Percentiles rank a stretch among this genome's conserved stretches.
These are phyloP conservation scores for Polyommatus icarus DNA, from an alignment of 2,888 invertebrate species.

Conservation along the genomic window DNA sequence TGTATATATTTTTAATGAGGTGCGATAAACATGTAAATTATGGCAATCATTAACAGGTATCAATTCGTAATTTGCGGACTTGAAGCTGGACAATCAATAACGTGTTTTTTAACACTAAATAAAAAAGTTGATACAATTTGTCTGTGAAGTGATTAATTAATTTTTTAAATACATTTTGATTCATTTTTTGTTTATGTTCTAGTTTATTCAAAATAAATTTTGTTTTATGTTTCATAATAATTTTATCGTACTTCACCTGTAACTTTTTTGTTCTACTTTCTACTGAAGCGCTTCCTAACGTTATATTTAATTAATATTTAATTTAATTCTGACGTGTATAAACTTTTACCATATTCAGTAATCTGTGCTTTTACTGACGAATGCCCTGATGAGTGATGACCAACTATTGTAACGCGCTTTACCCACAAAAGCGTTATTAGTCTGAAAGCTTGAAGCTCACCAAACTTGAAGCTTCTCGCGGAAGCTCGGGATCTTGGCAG, in stretches of 20 bases:
- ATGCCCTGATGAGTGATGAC: too few species aligned
- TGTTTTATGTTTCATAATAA: too few species aligned
- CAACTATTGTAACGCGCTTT: background rate
- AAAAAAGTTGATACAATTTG: background rate
- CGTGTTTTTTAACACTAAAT: background rate
- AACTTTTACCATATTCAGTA: too few species aligned
- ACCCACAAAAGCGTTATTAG: background rate
- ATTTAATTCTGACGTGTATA: too few species aligned
- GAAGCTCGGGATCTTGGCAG: constrained; percentile 46
- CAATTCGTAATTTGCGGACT: background rate
- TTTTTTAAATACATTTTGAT: background rate
- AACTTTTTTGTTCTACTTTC: too few species aligned
- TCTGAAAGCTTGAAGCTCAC: background rate
- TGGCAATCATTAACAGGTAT: background rate
- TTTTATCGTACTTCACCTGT: too few species aligned
- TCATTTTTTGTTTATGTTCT: too few species aligned
- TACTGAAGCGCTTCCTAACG: too few species aligned
- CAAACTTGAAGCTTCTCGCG: constrained; percentile 21
- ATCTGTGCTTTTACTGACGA: too few species aligned
- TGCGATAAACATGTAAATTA: background rate
- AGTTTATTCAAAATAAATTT: too few species aligned
- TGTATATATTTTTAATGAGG: background rate
- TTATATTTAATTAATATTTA: too few species aligned
- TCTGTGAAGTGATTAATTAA: background rate
- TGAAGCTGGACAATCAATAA: background rate